phyloP scores from a whole-genome alignment of 2,797 vertebrate genomes.

The Scomberomorus guttatus region DNA sequence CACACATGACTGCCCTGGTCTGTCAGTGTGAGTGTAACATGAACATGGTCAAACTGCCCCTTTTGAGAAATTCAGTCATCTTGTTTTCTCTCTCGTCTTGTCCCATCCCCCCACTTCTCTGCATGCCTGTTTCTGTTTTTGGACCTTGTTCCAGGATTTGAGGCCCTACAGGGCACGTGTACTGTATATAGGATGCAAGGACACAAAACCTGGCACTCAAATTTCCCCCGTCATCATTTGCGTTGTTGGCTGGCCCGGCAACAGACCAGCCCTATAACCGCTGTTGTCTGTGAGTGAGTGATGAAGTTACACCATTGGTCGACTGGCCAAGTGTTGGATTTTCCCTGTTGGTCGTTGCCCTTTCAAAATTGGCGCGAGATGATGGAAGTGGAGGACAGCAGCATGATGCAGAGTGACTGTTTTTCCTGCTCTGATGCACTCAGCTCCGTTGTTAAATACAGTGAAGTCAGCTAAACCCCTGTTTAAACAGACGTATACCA shows the following conservation, averaged over 20 bases:
- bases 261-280: no score
- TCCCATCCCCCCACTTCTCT: slow-evolving; percentile 16
- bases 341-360: no score
- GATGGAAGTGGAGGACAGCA: no score
- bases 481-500: no score
- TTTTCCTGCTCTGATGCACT: no score
- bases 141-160: slow-evolving; percentile 34
- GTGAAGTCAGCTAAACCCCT: no score
- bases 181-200: slow-evolving; percentile 27
- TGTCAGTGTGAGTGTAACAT: slow-evolving; percentile 5
- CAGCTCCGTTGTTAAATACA: no score
- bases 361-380: no score
- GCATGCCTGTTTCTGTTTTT: slow-evolving; percentile 66
- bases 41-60: slow-evolving; percentile 1
- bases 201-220: slow-evolving; percentile 5
- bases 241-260: background rate
- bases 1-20: slow-evolving; percentile 16
- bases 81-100: slow-evolving; percentile 14
- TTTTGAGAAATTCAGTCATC: background rate
- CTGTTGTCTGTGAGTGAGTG: no score
- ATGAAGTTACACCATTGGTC: no score
- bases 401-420: no score
- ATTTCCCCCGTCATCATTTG: background rate
- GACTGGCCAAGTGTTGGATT: no score
- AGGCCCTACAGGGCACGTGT: slow-evolving; percentile 6